Evolutionary conservation across 2,888 invertebrate species (phyloP), one percentile per base, ranked within the genome.

Genomic region (Gymnoscelis rufifasciata): DNA sequence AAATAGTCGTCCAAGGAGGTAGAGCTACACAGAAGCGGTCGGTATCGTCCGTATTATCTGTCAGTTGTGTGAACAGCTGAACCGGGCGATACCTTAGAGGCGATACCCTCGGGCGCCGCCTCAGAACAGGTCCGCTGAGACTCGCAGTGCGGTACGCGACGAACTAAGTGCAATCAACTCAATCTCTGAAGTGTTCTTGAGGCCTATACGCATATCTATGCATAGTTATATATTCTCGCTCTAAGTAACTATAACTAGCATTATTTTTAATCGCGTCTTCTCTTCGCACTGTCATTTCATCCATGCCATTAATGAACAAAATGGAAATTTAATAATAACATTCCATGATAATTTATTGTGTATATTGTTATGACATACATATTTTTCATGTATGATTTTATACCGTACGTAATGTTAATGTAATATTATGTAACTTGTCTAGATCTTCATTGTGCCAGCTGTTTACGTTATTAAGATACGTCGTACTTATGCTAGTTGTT

Each of bases 341-440:
- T 88, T 88, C 87, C 87, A 88, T 83, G 82, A 80, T 86, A 81
- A 88, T 86, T 88, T 88, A 88, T 88, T 88, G 78, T 88, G 83
- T 87, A 87, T 83, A 86, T 83, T 83, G 72, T 81, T 75, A 66
- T 68, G 70, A 60, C 82, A 68, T 84, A 86, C 87, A 87, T 87
- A 82, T 88, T 86, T 48, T 84, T 83, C 76, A 79, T 87, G 86
- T 87, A 75, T 78, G 75, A 69, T 71, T 35, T 66, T 58, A 66
- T 75, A 74, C 74, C 74, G 66, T 79, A 73, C 62, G 68, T 79
- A 78, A 74, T 64, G 64, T 77, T 74, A 74, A 77, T 77, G 64
- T 80, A 75, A 75, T 74, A 68, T 75, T 68, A 71, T 75, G 70
- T 82, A 82, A 81, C 76, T 76, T 79, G 73, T 80, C 75, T 82